phyloP scores from a whole-genome alignment of 2,888 invertebrate species.

The Clostera curtula region DNA sequence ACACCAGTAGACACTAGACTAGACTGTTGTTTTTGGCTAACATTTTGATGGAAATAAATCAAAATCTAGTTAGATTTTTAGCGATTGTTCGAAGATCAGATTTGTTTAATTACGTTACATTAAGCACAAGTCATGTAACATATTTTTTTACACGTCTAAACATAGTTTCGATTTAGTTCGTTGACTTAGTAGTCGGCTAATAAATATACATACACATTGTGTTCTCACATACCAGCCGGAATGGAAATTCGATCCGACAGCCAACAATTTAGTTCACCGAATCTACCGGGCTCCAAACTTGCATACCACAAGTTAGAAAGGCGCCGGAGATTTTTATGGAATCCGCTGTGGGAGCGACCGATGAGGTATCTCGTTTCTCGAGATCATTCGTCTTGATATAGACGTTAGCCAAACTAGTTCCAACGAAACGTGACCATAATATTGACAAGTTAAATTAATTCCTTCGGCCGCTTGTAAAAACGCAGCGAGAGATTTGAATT shows the following conservation, averaged over 20 bases:
- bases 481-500: constrained; percentile 43
- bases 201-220: too few species aligned
- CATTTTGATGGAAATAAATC: too few species aligned
- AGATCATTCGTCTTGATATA: constrained; percentile 56
- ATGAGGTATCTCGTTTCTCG: constrained; percentile 57
- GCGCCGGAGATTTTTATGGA: constrained; percentile 57
- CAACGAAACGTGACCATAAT: constrained; percentile 57
- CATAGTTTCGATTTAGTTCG: too few species aligned
- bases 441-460: constrained; percentile 62
- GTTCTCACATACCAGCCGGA: not conserved
- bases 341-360: constrained; percentile 53
- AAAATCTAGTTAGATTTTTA: too few species aligned
- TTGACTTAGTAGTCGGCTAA: too few species aligned
- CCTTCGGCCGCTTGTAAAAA: constrained; percentile 36
- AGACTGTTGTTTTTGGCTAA: too few species aligned
- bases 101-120: too few species aligned
- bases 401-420: constrained; percentile 62
- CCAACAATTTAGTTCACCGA: constrained; percentile 13
- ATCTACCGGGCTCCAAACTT: constrained; percentile 12
- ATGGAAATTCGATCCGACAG: constrained; percentile 1
- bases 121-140: too few species aligned
- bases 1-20: too few species aligned
- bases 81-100: too few species aligned
- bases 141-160: too few species aligned
- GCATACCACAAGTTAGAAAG: constrained; percentile 22